A percentile compares a stretch with the other conserved stretches of the same genome.
Conservation (phyloP, 2,113 vertebrate genomes). For the Hipposideros armiger region DNA sequence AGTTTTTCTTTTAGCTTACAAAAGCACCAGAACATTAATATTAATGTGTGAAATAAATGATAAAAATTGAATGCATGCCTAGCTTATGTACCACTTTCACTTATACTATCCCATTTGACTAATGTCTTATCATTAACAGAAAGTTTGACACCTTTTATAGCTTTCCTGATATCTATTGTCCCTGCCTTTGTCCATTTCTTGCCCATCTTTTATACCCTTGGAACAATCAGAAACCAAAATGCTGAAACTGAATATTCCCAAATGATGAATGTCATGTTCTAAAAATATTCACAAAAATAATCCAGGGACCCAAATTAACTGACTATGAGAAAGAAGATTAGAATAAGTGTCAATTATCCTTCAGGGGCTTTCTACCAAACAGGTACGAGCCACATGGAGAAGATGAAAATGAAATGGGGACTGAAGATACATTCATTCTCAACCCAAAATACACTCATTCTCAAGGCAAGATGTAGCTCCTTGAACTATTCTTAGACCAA, state of each 20-base stretch:
- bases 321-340: constrained; percentile 41
- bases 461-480: background rate
- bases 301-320: constrained; percentile 51
- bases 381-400: constrained; percentile 27
- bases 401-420: constrained; percentile 64
- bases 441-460: background rate
- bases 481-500: background rate
- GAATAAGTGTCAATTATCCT: constrained; percentile 52
- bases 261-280: background rate
- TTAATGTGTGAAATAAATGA: background rate
- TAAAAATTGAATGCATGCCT: background rate
- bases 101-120: background rate
- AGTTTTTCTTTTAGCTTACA: background rate
- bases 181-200: background rate
- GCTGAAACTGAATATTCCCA: constrained; percentile 46
- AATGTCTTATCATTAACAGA: background rate
- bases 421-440: constrained; percentile 21
- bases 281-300: constrained; percentile 55
- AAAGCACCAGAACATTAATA: background rate
- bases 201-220: constrained; percentile 15
- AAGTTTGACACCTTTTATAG: background rate
- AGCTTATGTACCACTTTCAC: background rate
- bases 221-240: constrained; percentile 54
- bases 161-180: background rate
- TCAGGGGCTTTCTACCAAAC: background rate